Evolutionary conservation across 2,888 invertebrate species (phyloP), one percentile per base, ranked within the genome.

Genomic region (Keiferia lycopersicella): DNA sequence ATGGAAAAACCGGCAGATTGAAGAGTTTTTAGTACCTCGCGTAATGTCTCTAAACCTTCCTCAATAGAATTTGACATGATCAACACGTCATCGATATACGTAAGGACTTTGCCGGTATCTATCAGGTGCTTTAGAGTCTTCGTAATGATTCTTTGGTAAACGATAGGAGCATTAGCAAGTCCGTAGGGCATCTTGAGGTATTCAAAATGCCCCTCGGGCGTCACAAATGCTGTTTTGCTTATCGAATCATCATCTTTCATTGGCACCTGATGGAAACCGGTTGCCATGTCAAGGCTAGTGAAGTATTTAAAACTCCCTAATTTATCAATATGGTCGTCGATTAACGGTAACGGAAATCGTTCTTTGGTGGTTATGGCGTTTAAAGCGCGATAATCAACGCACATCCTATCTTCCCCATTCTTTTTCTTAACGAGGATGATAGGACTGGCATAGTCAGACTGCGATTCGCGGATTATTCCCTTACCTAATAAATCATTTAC

Each of bases 341-440:
- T 56, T 22, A 56, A 22, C 14, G 22, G 22, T 14, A 56, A 11
- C 30, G 18, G 56, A 56, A 18, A 14, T 18, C 14, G 7, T 20
- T 56, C 56, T 3, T 22, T 11, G 56, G 22, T 56, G 4, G 56
- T 26, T 10, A 56, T 22, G 56, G 18, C 18, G 2, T 56, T 56
- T 10, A 30, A 8, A 1, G 12, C 18, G 12, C 56, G 22, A 11
- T 65, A 56, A n/a, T 62, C 45, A 4, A 26, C 26, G 26, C 26
- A 26, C 26, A 26, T 57, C 12, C 67, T 38, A 50, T 68, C 68
- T 0, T 63, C 41, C 2, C 70, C 70, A 12, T 68, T 64, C 34
- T 65, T 69, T 45, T 73, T 73, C 30, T 71, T 73, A 8, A 73
- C 71, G 11, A 71, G 48, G 0, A 73, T 45, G 1, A 71, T 20